These are phyloP conservation scores for Verasper variegatus DNA, from an alignment of 2,113 vertebrate genomes.

Conservation along the genomic window DNA sequence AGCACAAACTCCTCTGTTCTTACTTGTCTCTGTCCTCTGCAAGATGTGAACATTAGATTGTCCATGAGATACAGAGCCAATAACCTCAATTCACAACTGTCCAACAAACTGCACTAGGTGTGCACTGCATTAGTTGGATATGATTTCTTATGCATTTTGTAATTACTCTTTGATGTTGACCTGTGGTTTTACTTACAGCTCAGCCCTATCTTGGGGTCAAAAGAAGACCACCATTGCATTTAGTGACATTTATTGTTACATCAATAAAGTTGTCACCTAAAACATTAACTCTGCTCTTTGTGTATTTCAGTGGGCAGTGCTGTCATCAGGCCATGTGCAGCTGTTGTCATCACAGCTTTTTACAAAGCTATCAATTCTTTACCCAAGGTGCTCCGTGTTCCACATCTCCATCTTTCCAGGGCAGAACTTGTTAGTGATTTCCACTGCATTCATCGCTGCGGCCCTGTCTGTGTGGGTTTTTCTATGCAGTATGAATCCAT, in stretches of 20 bases:
- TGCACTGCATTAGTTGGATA: no score
- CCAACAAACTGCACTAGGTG: no score
- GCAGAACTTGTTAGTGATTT: conserved; percentile 53
- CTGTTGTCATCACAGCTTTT: not conserved
- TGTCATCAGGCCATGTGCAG: not conserved
- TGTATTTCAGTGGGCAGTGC: no score
- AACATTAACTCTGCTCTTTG: not conserved
- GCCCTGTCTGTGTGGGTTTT: conserved; percentile 78
- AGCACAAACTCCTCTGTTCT: no score
- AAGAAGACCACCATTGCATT: not conserved
- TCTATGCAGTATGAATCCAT: conserved; percentile 89
- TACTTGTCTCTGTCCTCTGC: no score
- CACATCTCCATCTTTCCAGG: conserved; percentile 54
- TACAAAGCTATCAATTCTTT: conserved; percentile 21
- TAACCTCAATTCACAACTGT: no score
- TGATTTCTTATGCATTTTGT: no score
- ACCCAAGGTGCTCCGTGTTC: conserved; percentile 39
- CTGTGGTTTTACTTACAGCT: not conserved
- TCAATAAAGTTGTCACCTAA: not conserved
- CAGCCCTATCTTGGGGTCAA: not conserved
- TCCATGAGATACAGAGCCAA: no score
- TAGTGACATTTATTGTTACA: no score
- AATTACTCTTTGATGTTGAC: not conserved
- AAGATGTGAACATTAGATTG: no score
- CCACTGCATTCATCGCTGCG: conserved; percentile 40